Percentiles rank a stretch among this genome's conserved stretches.
Evolutionary conservation across 2,888 invertebrate genomes (phyloP).

Genomic region (Empis livida): DNA sequence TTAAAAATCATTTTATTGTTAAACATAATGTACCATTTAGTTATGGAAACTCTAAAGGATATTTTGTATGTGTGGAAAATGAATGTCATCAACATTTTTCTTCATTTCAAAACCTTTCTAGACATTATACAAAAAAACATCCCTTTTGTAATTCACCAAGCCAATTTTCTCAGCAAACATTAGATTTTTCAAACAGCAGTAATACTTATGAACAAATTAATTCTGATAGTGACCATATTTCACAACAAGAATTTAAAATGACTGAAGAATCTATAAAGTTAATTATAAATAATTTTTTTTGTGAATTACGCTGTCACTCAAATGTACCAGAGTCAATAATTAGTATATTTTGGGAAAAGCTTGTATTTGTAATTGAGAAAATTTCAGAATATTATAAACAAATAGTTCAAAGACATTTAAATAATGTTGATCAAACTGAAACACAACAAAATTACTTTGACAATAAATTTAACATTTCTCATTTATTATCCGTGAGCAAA

Average conservation of each 20-base stretch:
- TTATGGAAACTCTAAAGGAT: not conserved
- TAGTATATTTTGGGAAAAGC: not conserved
- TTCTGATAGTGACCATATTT: not conserved
- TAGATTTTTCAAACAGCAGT: not conserved
- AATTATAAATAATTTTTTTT: not conserved
- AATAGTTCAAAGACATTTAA: not conserved
- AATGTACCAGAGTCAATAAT: not conserved
- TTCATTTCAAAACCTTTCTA: not conserved
- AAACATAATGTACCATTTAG: not conserved
- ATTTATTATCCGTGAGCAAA: too few relatives aligned
- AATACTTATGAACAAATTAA: not conserved
- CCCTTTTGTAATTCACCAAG: not conserved
- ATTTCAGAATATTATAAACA: not conserved
- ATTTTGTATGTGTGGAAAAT: not conserved
- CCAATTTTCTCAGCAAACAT: not conserved
- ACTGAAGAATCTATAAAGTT: not conserved
- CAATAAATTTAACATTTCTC: too few relatives aligned
- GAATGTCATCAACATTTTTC: not conserved
- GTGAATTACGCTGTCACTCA: not conserved
- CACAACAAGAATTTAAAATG: not conserved
- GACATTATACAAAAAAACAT: not conserved
- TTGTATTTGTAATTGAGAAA: not conserved
- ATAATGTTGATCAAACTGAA: not conserved
- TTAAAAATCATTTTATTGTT: not conserved
- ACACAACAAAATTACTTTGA: too few relatives aligned